A percentile compares a stretch with the other conserved stretches of the same genome.
Evolutionary conservation across 2,888 invertebrate genomes (phyloP).

Genomic region (Epirrita christyi): DNA sequence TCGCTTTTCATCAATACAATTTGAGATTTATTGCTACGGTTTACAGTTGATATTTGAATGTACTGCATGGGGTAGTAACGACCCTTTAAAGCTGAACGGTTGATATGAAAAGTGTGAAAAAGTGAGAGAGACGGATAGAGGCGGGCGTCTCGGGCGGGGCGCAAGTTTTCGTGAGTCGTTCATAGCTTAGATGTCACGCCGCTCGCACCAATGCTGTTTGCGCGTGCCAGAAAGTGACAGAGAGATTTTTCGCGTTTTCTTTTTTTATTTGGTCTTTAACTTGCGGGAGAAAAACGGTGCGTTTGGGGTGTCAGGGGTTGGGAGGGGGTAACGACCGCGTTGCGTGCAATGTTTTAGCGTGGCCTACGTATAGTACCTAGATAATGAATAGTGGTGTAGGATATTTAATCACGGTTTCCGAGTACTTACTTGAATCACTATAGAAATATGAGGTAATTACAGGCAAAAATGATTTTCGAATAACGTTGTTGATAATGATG

Average conservation of each 20-base stretch:
- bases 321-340: conserved; percentile 61
- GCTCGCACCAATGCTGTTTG: conserved; percentile 58
- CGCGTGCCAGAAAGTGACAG: conserved; percentile 63
- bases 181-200: conserved; percentile 77
- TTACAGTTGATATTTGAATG: conserved; percentile 44
- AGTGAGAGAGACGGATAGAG: conserved; percentile 84
- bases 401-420: conserved; percentile 79
- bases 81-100: conserved; percentile 42
- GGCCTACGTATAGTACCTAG: conserved; percentile 56
- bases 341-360: conserved; percentile 82
- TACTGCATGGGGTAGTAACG: conserved; percentile 24
- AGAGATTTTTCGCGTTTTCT: conserved; percentile 81
- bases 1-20: conserved; percentile 32
- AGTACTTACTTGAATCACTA: conserved; percentile 67
- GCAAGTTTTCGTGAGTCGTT: conserved; percentile 84
- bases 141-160: conserved; percentile 82
- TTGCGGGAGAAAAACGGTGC: conserved; percentile 80
- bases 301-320: conserved; percentile 58
- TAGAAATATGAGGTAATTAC: conserved; percentile 76
- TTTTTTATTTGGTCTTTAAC: conserved; percentile 84
- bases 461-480: conserved; percentile 71
- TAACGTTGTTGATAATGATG: conserved; percentile 62
- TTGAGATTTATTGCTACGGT: accelerated
- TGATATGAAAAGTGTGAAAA: conserved; percentile 83
- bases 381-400: conserved; percentile 81